Evolutionary conservation across 2,888 invertebrate species (phyloP).

Genomic region (Lasioglossum oenotherae): DNA sequence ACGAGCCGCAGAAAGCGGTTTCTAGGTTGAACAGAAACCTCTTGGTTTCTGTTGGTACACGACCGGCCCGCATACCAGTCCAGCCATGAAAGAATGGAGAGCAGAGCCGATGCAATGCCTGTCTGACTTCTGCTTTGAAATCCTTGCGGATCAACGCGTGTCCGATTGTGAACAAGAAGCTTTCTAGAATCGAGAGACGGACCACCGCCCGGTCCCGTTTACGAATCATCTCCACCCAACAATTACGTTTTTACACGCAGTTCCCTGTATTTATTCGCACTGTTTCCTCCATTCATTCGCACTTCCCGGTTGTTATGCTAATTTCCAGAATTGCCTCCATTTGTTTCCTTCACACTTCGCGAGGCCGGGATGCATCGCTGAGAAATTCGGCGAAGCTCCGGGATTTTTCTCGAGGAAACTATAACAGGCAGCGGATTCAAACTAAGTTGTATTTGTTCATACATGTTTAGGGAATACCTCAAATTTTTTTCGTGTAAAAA

Average conservation of each 20-base stretch:
- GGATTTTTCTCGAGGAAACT: neutral
- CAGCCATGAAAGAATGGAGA: slow-evolving; percentile 81
- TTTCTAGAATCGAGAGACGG: slow-evolving; percentile 29
- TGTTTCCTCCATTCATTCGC: neutral
- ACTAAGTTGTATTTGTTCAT: neutral
- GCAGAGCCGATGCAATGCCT: slow-evolving; percentile 54
- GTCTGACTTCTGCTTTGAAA: slow-evolving; percentile 42
- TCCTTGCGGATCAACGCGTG: slow-evolving; percentile 28
- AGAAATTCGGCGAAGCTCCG: neutral
- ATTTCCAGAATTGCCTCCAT: neutral
- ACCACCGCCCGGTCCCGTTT: neutral
- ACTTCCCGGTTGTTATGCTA: neutral
- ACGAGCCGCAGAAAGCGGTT: slow-evolving; percentile 76
- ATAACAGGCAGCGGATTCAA: neutral
- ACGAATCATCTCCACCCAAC: neutral
- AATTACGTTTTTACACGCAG: neutral
- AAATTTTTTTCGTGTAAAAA: neutral
- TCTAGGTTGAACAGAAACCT: slow-evolving; percentile 80
- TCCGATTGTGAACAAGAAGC: slow-evolving; percentile 13
- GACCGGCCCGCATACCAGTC: slow-evolving; percentile 79
- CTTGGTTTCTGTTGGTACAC: slow-evolving; percentile 74
- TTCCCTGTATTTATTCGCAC: neutral
- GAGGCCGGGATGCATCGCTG: neutral
- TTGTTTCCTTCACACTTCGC: neutral
- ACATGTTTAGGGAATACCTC: accelerated